A percentile compares a stretch with the other conserved stretches of the same genome.
Conservation (phyloP, 2,888 invertebrate species). For the Charanyca ferruginea region DNA sequence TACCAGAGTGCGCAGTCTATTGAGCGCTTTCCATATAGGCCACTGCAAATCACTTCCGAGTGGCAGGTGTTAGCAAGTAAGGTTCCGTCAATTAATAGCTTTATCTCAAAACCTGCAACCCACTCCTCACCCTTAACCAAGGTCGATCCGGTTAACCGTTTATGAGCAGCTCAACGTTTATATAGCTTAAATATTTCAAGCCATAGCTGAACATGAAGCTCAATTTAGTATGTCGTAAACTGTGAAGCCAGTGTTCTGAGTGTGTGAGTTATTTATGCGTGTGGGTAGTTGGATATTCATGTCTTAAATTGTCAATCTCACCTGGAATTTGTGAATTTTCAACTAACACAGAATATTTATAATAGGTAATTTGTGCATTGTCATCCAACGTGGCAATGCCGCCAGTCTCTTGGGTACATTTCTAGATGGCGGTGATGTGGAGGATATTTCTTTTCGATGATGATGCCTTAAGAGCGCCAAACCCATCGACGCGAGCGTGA, state of each 20-base stretch:
- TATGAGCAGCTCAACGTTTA: conserved; percentile 56
- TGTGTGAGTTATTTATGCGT: conserved; percentile 13
- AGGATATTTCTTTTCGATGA: too few relatives aligned
- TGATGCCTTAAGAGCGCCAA: too few relatives aligned
- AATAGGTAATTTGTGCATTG: too few relatives aligned
- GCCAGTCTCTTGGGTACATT: too few relatives aligned
- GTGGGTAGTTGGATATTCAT: conserved; percentile 8
- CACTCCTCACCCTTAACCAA: conserved; percentile 54
- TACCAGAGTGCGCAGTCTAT: too few relatives aligned
- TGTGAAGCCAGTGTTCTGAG: conserved; percentile 13
- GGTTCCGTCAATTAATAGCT: neutral
- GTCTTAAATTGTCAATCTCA: conserved; percentile 12
- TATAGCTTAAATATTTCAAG: conserved; percentile 56
- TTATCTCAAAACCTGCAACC: neutral
- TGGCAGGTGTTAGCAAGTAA: too few relatives aligned
- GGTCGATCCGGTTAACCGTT: conserved; percentile 62
- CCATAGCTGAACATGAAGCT: conserved; percentile 29
- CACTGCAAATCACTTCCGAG: too few relatives aligned
- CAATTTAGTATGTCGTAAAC: conserved; percentile 53
- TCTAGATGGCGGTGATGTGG: too few relatives aligned
- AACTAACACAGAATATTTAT: neutral
- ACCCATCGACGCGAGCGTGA: too few relatives aligned
- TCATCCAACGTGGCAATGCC: too few relatives aligned
- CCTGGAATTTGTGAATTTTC: neutral
- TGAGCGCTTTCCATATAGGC: too few relatives aligned